These are phyloP conservation scores for Monochamus alternatus DNA, from an alignment of 2,888 invertebrate genomes.

Conservation along the genomic window DNA sequence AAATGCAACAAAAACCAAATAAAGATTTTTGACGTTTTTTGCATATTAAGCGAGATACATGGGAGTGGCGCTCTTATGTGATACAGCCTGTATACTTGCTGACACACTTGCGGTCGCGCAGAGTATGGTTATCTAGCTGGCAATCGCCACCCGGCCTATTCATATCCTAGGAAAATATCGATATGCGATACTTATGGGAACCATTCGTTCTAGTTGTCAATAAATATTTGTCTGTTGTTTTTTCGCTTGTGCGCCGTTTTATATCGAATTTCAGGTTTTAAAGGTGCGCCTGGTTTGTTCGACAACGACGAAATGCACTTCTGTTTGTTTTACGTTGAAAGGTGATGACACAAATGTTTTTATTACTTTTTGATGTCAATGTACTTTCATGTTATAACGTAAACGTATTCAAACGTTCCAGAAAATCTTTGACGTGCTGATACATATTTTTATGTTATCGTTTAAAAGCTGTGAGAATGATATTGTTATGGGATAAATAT, in stretches of 20 bases:
- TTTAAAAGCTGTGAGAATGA: neutral
- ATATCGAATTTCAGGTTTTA: conserved; percentile 17
- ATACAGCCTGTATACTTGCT: no score
- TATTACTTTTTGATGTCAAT: neutral
- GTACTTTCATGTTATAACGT: neutral
- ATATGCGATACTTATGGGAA: conserved; percentile 38
- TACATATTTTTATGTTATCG: neutral
- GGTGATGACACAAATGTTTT: neutral
- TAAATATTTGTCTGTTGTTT: conserved; percentile 28
- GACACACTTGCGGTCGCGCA: neutral
- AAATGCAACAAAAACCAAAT: no score
- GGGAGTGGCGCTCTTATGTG: no score
- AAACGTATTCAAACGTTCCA: neutral
- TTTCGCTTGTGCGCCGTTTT: neutral
- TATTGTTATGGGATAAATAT: neutral
- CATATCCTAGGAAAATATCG: conserved; percentile 27
- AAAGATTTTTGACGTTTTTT: no score
- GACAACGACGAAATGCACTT: conserved; percentile 1
- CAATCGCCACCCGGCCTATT: conserved; percentile 3
- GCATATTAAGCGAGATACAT: no score
- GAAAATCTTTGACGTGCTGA: neutral
- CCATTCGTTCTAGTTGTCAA: conserved; percentile 26
- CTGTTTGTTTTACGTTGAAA: neutral
- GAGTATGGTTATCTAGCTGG: neutral
- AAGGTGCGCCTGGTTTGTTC: conserved; percentile 29